Evolutionary conservation across 2,113 vertebrate genomes (phyloP).

Genomic region (Catharus bicknelli): DNA sequence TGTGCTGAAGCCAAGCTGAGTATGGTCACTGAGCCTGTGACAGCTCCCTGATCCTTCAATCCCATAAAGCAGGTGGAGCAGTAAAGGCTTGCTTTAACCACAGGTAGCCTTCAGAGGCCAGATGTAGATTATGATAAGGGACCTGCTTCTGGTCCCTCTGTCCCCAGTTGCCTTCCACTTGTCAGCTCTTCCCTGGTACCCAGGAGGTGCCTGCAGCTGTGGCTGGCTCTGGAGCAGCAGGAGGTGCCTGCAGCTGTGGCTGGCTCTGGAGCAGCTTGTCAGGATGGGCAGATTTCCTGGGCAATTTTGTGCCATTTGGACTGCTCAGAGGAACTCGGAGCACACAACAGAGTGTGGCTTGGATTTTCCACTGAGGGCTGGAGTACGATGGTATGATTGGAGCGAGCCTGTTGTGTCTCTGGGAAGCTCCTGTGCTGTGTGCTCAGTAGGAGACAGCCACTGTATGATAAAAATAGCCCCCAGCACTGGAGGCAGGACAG

Average conservation of each 20-base stretch:
- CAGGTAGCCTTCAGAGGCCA: neutral
- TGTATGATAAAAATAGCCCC: constrained; percentile 16
- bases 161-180: neutral
- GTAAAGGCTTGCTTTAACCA: neutral
- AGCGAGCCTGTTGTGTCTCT: constrained; percentile 14
- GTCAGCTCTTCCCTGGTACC: neutral
- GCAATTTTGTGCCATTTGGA: neutral
- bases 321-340: neutral
- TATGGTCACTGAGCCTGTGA: neutral
- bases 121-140: neutral
- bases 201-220: neutral
- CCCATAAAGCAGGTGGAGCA: neutral
- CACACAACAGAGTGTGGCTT: neutral
- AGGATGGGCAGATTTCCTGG: neutral
- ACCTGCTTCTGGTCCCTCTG: neutral
- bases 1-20: neutral
- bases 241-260: neutral
- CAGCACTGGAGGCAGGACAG: neutral
- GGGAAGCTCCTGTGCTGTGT: neutral
- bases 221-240: neutral
- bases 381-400: neutral
- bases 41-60: neutral
- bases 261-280: neutral
- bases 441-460: neutral
- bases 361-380: neutral